A percentile compares a stretch with the other conserved stretches of the same genome.
phyloP scores from a whole-genome alignment of 2,113 vertebrate genomes.

The Plectropomus leopardus region DNA sequence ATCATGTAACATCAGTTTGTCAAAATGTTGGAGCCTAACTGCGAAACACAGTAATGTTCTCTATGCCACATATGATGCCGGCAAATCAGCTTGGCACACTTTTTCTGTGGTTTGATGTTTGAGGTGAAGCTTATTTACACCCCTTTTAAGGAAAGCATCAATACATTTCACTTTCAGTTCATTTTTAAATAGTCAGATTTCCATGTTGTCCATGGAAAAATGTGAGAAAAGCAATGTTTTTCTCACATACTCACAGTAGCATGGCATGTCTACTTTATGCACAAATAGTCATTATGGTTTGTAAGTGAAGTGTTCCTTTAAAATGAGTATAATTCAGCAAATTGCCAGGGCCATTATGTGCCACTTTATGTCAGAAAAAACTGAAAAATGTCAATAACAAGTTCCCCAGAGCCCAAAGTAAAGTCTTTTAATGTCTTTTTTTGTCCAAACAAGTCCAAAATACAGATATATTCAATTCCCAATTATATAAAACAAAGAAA shows the following conservation, averaged over 20 bases:
- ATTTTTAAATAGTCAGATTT: too few relatives aligned
- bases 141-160: too few relatives aligned
- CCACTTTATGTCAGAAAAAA: neutral
- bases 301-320: too few relatives aligned
- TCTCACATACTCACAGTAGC: too few relatives aligned
- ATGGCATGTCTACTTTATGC: too few relatives aligned
- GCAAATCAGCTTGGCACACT: neutral
- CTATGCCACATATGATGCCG: neutral
- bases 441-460: neutral
- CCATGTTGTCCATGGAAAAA: too few relatives aligned
- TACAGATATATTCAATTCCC: neutral
- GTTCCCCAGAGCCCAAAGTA: neutral
- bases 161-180: too few relatives aligned
- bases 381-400: neutral
- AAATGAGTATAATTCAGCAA: neutral
- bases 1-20: neutral
- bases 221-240: too few relatives aligned
- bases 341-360: neutral
- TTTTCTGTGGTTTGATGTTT: too few relatives aligned
- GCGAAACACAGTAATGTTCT: conserved; percentile 5
- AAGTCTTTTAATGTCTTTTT: neutral
- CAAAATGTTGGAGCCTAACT: neutral
- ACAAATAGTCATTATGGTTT: too few relatives aligned
- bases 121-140: too few relatives aligned
- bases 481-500: neutral